phyloP scores from a whole-genome alignment of 1,140 invertebrate species.

The Metaphire vulgaris region DNA sequence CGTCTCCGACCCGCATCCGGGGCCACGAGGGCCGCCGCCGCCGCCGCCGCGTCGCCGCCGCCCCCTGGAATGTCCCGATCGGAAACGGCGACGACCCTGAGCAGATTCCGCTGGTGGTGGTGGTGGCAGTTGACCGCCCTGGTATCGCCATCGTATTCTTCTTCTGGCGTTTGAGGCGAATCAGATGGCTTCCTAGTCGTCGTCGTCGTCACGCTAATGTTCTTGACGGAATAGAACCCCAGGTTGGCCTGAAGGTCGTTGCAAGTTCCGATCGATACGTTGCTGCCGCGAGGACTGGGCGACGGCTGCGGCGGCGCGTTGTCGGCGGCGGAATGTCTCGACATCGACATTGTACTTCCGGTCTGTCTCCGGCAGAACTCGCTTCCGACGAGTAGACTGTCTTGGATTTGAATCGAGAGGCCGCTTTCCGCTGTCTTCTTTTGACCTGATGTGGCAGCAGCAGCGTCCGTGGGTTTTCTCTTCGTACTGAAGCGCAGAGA shows the following conservation, averaged over 20 bases:
- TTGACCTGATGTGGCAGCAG: not conserved
- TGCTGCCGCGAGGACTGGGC: not conserved
- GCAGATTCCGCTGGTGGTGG: not conserved
- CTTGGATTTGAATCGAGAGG: not conserved
- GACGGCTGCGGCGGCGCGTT: not conserved
- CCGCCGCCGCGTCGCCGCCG: too few relatives aligned
- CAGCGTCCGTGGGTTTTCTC: not conserved
- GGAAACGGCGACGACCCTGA: not conserved
- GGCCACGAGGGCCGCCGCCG: not conserved
- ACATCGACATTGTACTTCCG: not conserved
- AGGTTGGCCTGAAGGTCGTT: not conserved
- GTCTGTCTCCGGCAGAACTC: not conserved
- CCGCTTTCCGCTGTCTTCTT: not conserved
- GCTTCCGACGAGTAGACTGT: not conserved
- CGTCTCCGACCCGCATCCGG: not conserved
- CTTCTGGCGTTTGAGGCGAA: not conserved
- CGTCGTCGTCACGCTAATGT: not conserved
- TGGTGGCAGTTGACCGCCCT: not conserved
- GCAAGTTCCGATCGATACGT: not conserved
- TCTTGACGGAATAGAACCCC: not conserved
- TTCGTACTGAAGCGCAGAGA: constrained; percentile 8
- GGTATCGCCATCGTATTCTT: not conserved
- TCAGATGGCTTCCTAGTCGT: not conserved
- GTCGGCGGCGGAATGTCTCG: too few relatives aligned
- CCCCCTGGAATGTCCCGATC: not conserved